A percentile compares a stretch with the other conserved stretches of the same genome.
Evolutionary conservation across 2,797 vertebrate genomes (phyloP).

Genomic region (Sebastes oblongus): DNA sequence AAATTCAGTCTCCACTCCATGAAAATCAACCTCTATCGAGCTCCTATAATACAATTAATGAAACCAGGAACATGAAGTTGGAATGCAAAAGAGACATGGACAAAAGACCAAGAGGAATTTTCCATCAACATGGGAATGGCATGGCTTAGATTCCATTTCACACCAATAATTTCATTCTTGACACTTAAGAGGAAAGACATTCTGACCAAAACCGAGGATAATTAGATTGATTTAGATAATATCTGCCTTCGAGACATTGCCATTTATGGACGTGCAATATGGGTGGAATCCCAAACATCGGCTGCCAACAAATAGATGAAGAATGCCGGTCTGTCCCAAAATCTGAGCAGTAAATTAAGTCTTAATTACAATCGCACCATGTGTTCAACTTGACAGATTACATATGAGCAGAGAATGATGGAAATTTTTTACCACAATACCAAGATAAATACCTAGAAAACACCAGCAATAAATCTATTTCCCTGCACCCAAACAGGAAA

Average conservation of each 20-base stretch:
- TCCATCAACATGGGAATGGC: not conserved
- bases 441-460: slow-evolving; percentile 17
- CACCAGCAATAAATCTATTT: slow-evolving; percentile 22
- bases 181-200: not conserved
- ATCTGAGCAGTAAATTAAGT: slow-evolving; percentile 45
- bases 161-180: not conserved
- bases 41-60: not conserved
- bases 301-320: slow-evolving; percentile 36
- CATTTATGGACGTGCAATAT: slow-evolving; percentile 22
- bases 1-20: not conserved
- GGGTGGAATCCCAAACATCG: slow-evolving; percentile 21
- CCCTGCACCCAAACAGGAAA: slow-evolving; percentile 3
- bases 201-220: slow-evolving; percentile 11
- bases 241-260: slow-evolving; percentile 9
- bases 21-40: not conserved
- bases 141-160: not conserved
- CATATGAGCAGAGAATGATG: slow-evolving; percentile 1
- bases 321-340: slow-evolving; percentile 17
- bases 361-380: slow-evolving; percentile 29
- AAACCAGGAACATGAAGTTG: not conserved
- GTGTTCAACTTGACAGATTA: slow-evolving; percentile 31
- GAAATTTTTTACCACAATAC: slow-evolving; percentile 5
- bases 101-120: not conserved
- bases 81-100: not conserved
- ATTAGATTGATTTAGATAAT: slow-evolving; percentile 38